These are phyloP conservation scores for Drosophila kikkawai DNA, from an alignment of 1,140 invertebrate species.

Conservation along the genomic window DNA sequence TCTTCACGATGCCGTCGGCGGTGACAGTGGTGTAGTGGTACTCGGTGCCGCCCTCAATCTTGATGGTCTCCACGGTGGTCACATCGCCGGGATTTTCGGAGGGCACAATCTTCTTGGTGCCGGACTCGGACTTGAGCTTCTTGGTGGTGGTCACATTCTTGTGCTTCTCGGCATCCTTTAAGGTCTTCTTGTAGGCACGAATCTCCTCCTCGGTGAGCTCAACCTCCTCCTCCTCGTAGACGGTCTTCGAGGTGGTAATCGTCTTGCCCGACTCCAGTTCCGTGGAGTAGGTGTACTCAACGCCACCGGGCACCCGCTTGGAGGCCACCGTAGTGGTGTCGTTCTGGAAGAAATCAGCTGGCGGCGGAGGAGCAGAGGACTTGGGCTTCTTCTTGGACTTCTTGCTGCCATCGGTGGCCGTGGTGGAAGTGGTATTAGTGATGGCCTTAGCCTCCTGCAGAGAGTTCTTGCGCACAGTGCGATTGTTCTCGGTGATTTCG, in stretches of 20 bases:
- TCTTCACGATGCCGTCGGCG: slow-evolving; percentile 82
- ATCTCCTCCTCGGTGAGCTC: slow-evolving; percentile 84
- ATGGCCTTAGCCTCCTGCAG: slow-evolving; percentile 79
- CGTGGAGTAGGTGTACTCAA: slow-evolving; percentile 81
- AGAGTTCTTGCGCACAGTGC: slow-evolving; percentile 80
- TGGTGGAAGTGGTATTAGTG: slow-evolving; percentile 29
- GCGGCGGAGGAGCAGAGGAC: slow-evolving; percentile 77
- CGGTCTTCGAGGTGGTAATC: slow-evolving; percentile 83
- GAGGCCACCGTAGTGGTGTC: slow-evolving; percentile 79
- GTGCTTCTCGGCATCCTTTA: slow-evolving; percentile 84
- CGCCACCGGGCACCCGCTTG: slow-evolving; percentile 78
- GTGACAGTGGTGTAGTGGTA: slow-evolving; percentile 84
- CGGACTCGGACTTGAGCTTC: slow-evolving; percentile 80
- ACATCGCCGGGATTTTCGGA: slow-evolving; percentile 83
- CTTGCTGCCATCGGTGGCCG: slow-evolving; percentile 55
- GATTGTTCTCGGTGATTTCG: slow-evolving; percentile 81
- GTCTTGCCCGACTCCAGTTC: slow-evolving; percentile 81
- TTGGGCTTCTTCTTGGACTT: slow-evolving; percentile 80
- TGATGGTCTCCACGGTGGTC: slow-evolving; percentile 83
- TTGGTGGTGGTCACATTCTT: slow-evolving; percentile 82
- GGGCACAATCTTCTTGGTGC: slow-evolving; percentile 83
- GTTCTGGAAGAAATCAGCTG: slow-evolving; percentile 80
- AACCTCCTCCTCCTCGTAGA: slow-evolving; percentile 82
- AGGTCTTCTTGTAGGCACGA: slow-evolving; percentile 77
- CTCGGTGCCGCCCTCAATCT: slow-evolving; percentile 81